Conservation (phyloP, 2,113 vertebrate species). For the Nycticryphes semicollaris region DNA sequence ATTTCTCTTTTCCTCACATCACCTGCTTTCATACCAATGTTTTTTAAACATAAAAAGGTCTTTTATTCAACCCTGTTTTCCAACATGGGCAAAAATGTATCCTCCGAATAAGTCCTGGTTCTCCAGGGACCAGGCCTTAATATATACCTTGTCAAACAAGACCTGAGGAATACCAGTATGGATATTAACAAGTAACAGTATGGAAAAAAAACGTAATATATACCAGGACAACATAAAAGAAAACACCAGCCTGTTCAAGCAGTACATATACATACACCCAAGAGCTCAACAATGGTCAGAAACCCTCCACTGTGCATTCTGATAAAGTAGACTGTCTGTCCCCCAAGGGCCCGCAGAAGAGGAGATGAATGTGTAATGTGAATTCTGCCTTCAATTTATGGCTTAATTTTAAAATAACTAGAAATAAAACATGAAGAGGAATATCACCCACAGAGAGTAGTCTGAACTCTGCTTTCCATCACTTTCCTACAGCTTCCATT, state of each 20-base stretch:
- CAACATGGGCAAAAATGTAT: not conserved
- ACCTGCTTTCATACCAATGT: not conserved
- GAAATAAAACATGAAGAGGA: slow-evolving; percentile 57
- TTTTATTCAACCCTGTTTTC: not conserved
- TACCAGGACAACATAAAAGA: not conserved
- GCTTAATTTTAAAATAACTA: slow-evolving; percentile 58
- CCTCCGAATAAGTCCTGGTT: not conserved
- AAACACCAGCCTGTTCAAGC: not conserved
- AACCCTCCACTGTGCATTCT: not conserved
- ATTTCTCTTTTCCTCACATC: not conserved
- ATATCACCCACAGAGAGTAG: slow-evolving; percentile 10
- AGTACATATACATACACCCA: not conserved
- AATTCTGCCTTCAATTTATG: slow-evolving; percentile 34
- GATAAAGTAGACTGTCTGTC: slow-evolving; percentile 20
- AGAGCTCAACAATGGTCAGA: not conserved
- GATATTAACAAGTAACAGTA: not conserved
- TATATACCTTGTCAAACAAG: not conserved
- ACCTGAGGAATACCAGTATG: not conserved
- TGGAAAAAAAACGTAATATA: not conserved
- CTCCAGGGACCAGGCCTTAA: not conserved
- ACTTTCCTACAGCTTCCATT: slow-evolving; percentile 10
- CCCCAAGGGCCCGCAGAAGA: not conserved
- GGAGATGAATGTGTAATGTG: slow-evolving; percentile 17
- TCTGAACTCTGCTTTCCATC: slow-evolving; percentile 29
- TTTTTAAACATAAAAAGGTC: not conserved